phyloP scores from a whole-genome alignment of 2,113 vertebrate species.

The Daubentonia madagascariensis region DNA sequence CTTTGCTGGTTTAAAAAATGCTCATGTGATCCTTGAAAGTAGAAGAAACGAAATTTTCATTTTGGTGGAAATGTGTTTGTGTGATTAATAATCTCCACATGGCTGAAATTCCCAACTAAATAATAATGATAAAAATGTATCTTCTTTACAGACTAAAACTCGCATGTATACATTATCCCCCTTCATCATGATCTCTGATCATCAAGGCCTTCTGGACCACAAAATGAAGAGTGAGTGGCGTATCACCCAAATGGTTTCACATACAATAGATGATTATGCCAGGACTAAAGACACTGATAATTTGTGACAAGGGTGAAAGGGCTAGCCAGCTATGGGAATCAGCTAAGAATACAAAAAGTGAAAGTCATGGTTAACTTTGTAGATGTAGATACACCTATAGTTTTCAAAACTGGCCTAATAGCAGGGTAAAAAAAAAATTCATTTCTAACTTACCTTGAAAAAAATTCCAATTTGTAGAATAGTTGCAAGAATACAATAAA shows the following conservation, averaged over 20 bases:
- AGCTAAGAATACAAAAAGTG: background rate
- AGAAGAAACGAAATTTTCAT: background rate
- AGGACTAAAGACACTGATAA: constrained; percentile 24
- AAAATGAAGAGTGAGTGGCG: constrained; percentile 35
- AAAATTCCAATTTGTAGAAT: background rate
- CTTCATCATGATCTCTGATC: background rate
- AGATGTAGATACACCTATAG: background rate
- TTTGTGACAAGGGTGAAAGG: constrained; percentile 40
- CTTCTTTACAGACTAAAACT: background rate
- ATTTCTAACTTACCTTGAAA: background rate
- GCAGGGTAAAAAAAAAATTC: background rate
- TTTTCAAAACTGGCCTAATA: background rate
- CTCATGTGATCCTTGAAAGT: background rate
- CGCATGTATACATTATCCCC: background rate
- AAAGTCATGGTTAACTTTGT: background rate
- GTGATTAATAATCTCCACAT: background rate
- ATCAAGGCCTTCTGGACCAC: background rate
- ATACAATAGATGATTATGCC: background rate
- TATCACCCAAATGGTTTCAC: background rate
- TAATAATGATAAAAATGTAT: background rate
- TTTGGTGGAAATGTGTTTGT: background rate
- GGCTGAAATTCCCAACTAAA: background rate
- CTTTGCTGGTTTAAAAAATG: background rate
- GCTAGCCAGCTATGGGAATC: background rate
- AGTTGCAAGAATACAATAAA: background rate